A percentile compares a stretch with the other conserved stretches of the same genome.
These are phyloP conservation scores for Drosophila birchii DNA, from an alignment of 2,888 invertebrate species.

Conservation along the genomic window DNA sequence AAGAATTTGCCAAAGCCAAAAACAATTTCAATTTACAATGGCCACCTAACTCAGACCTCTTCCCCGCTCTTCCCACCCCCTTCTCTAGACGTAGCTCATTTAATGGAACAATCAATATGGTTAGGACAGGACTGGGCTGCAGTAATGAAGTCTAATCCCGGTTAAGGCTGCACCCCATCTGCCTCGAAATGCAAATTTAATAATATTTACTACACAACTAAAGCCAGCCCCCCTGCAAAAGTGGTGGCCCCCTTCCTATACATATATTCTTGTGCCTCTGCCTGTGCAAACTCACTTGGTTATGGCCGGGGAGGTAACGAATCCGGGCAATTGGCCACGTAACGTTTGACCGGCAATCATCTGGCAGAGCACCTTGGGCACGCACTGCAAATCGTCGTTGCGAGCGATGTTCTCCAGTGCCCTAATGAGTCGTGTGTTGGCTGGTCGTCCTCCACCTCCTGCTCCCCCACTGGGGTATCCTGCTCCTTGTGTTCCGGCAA, in stretches of 20 bases:
- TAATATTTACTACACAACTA: slow-evolving; percentile 77
- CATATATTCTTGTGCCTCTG: neutral
- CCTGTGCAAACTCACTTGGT: slow-evolving; percentile 80
- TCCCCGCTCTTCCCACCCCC: neutral
- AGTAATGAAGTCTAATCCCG: slow-evolving; percentile 78
- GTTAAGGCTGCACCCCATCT: slow-evolving; percentile 59
- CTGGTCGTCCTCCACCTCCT: slow-evolving; percentile 59
- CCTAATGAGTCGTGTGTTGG: slow-evolving; percentile 83
- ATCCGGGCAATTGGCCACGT: slow-evolving; percentile 83
- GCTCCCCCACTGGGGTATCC: slow-evolving; percentile 28
- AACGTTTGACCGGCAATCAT: slow-evolving; percentile 87
- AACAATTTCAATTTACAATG: slow-evolving; percentile 74
- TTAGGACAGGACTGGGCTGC: slow-evolving; percentile 37
- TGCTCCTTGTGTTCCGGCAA: slow-evolving; percentile 62
- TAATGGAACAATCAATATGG: slow-evolving; percentile 71
- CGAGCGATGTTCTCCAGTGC: slow-evolving; percentile 87
- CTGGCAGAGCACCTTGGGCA: slow-evolving; percentile 92
- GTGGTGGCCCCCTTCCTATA: slow-evolving; percentile 16
- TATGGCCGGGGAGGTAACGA: slow-evolving; percentile 84
- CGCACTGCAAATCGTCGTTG: slow-evolving; percentile 92
- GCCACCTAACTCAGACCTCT: neutral
- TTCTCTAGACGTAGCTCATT: slow-evolving; percentile 63
- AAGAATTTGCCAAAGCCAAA: slow-evolving; percentile 60
- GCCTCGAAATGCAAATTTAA: slow-evolving; percentile 71
- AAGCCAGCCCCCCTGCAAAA: slow-evolving; percentile 56